These are phyloP conservation scores for Nycteola revayana DNA, from an alignment of 2,888 invertebrate genomes.

Conservation along the genomic window DNA sequence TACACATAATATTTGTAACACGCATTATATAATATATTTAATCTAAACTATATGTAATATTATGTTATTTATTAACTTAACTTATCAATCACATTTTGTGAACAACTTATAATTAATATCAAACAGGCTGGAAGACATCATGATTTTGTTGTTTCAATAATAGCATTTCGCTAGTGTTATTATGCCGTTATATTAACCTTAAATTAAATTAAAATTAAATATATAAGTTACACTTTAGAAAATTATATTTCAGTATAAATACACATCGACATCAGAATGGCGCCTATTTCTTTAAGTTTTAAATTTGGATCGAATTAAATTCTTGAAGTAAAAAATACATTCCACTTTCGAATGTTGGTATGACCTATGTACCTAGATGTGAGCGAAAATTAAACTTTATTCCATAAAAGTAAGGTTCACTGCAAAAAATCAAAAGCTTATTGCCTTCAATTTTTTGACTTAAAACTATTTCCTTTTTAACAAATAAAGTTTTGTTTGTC, in stretches of 20 bases:
- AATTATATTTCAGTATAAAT: conserved; percentile 22
- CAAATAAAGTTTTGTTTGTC: no score
- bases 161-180: conserved; percentile 29
- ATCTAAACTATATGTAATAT: conserved; percentile 14
- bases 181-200: conserved; percentile 40
- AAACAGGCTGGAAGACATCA: conserved; percentile 61
- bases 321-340: no score
- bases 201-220: conserved; percentile 22
- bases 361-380: no score
- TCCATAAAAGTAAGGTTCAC: no score
- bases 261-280: no score
- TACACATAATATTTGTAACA: conserved; percentile 20
- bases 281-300: no score
- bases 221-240: conserved; percentile 16
- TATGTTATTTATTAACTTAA: conserved; percentile 11
- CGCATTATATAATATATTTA: conserved; percentile 10
- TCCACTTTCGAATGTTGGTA: no score
- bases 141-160: conserved; percentile 56
- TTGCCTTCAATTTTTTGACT: no score
- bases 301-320: no score
- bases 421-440: no score
- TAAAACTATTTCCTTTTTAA: no score
- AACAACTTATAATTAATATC: conserved; percentile 40
- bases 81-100: conserved; percentile 38
- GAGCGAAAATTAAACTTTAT: no score